Evolutionary conservation across 2,113 vertebrate genomes (phyloP).

Genomic region (Dinomys branickii): DNA sequence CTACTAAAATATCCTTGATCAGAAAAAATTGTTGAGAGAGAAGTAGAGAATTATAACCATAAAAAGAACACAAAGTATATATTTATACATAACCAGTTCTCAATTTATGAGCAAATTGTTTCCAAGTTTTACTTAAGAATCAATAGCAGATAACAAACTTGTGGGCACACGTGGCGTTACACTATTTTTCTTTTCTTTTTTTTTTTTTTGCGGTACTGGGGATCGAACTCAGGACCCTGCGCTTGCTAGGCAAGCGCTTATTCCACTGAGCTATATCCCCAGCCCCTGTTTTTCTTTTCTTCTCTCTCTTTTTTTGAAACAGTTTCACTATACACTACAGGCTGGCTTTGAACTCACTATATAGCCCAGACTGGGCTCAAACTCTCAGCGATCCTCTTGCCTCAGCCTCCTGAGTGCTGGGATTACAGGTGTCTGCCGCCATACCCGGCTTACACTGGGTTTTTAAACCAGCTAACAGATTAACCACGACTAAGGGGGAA

Average conservation of each 20-base stretch:
- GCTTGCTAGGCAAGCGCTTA: too few relatives aligned
- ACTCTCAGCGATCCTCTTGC: background rate
- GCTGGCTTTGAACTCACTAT: background rate
- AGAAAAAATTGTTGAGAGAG: conserved; percentile 51
- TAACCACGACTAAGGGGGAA: background rate
- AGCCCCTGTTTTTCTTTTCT: too few relatives aligned
- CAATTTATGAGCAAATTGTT: conserved; percentile 32
- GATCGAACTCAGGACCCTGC: too few relatives aligned
- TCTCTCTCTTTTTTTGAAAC: background rate
- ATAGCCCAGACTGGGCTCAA: background rate
- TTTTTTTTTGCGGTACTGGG: too few relatives aligned
- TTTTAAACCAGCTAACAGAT: background rate
- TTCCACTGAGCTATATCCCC: too few relatives aligned
- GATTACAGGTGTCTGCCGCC: background rate
- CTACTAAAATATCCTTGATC: conserved; percentile 49
- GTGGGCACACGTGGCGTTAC: background rate
- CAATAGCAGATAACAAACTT: background rate
- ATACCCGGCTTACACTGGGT: background rate
- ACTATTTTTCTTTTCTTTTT: background rate
- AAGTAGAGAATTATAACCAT: conserved; percentile 44
- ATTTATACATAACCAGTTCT: background rate
- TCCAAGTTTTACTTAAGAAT: conserved; percentile 34
- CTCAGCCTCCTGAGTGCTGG: background rate
- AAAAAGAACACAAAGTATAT: conserved; percentile 35
- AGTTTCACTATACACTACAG: background rate